phyloP scores from a whole-genome alignment of 2,888 invertebrate genomes.

The Ethmia dodecea region DNA sequence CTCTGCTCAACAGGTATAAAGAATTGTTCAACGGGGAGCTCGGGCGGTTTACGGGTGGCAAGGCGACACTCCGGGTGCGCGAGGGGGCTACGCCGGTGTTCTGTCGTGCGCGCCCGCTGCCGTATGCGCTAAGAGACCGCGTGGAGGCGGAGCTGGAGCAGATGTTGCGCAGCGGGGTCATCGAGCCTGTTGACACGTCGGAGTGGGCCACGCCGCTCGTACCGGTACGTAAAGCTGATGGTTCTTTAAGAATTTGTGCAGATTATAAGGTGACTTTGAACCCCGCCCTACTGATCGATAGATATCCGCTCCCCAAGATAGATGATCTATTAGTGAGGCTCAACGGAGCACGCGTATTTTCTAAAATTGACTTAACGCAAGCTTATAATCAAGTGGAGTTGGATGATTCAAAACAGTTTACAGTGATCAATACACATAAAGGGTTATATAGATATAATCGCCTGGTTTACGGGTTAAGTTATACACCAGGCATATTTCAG shows the following conservation, averaged over 20 bases:
- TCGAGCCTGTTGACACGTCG: too few species aligned
- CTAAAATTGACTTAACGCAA: constrained; percentile 12
- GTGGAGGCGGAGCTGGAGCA: neutral
- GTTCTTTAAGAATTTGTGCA: neutral
- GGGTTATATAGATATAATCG: constrained; percentile 10
- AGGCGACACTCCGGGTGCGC: constrained; percentile 7
- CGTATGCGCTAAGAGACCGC: neutral
- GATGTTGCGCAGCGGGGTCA: neutral
- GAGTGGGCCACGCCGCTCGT: constrained; percentile 2
- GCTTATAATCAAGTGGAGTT: constrained; percentile 9
- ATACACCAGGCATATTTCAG: constrained; percentile 8
- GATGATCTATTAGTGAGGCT: constrained; percentile 12
- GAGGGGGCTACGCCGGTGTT: constrained; percentile 10
- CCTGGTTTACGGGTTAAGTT: constrained; percentile 6
- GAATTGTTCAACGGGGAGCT: constrained; percentile 1
- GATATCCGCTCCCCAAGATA: constrained; percentile 6
- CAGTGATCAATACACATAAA: constrained; percentile 9
- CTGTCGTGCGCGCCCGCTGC: neutral
- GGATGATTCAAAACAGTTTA: constrained; percentile 3
- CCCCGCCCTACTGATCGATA: constrained; percentile 2
- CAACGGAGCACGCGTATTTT: constrained; percentile 2
- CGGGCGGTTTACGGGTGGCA: constrained; percentile 7
- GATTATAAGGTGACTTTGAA: constrained; percentile 2
- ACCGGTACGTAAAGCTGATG: too few species aligned
- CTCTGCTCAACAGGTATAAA: neutral